Percentiles rank a stretch among this genome's conserved stretches.
Evolutionary conservation across 2,797 vertebrate species (phyloP).

Genomic region (Hozukius guyotensis): DNA sequence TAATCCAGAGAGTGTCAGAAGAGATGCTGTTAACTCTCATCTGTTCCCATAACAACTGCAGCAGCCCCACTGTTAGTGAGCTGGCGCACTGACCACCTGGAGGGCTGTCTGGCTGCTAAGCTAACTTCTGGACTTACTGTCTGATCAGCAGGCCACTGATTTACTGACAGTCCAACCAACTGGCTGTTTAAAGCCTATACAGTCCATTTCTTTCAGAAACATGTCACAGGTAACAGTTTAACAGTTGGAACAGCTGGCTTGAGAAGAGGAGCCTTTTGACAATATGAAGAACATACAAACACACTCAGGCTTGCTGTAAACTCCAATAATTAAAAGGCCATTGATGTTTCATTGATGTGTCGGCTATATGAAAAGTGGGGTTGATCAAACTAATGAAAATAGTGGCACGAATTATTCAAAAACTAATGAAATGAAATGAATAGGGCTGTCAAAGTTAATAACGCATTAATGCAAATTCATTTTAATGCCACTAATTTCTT

Average conservation of each 20-base stretch:
- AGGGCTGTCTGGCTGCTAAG: slow-evolving; percentile 14
- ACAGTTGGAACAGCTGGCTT: background rate
- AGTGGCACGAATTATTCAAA: background rate
- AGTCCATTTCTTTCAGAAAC: background rate
- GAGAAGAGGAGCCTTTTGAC: background rate
- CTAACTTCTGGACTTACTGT: slow-evolving; percentile 13
- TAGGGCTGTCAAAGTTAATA: background rate
- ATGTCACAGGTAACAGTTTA: background rate
- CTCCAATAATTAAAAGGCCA: background rate
- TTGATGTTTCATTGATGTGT: background rate
- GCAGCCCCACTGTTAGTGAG: slow-evolving; percentile 25
- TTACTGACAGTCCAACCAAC: background rate
- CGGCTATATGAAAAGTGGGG: no score
- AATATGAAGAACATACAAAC: background rate
- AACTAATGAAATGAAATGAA: background rate
- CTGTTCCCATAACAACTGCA: slow-evolving; percentile 81
- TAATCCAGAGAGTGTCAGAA: slow-evolving; percentile 36
- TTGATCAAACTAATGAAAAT: background rate
- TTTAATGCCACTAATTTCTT: no score
- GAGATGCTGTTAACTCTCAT: slow-evolving; percentile 66
- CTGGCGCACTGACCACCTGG: slow-evolving; percentile 26
- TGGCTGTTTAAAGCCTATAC: background rate
- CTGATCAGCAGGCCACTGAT: slow-evolving; percentile 8
- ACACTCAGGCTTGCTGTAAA: background rate
- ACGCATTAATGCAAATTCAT: no score